phyloP scores from a whole-genome alignment of 2,797 vertebrate genomes.

The Anomalospiza imberbis region DNA sequence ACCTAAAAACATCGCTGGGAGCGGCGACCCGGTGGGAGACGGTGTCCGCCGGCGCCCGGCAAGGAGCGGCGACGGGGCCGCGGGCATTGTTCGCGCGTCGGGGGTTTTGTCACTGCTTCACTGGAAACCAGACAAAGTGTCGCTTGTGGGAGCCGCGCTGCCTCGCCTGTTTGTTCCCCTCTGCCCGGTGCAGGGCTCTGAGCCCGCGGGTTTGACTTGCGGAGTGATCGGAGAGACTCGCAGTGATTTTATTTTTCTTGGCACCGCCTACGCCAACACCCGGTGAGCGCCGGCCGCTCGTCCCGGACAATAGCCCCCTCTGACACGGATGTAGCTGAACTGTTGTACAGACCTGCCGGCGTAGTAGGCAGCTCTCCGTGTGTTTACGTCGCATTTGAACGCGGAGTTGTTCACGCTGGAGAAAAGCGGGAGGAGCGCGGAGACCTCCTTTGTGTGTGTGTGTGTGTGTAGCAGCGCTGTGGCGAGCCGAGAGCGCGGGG shows the following conservation, averaged over 20 bases:
- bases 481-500: neutral
- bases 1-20: neutral
- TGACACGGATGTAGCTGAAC: neutral
- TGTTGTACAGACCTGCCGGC: neutral
- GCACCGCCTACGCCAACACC: neutral
- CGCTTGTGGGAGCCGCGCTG: neutral
- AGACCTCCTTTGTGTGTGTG: slow-evolving; percentile 24
- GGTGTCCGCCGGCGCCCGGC: neutral
- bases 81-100: slow-evolving; percentile 35
- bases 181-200: neutral
- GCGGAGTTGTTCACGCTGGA: neutral
- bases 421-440: neutral
- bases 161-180: neutral
- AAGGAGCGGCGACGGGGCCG: neutral
- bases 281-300: neutral
- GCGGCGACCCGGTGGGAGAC: neutral
- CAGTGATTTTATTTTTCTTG: neutral
- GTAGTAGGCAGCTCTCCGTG: neutral
- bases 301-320: slow-evolving; percentile 4
- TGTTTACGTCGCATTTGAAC: neutral
- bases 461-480: neutral
- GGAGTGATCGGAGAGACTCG: neutral
- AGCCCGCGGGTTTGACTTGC: neutral
- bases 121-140: slow-evolving; percentile 28
- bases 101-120: neutral